Evolutionary conservation across 53 echinoderm and acorn worm genomes (phyloP).

Genomic region (Crossaster papposus): DNA sequence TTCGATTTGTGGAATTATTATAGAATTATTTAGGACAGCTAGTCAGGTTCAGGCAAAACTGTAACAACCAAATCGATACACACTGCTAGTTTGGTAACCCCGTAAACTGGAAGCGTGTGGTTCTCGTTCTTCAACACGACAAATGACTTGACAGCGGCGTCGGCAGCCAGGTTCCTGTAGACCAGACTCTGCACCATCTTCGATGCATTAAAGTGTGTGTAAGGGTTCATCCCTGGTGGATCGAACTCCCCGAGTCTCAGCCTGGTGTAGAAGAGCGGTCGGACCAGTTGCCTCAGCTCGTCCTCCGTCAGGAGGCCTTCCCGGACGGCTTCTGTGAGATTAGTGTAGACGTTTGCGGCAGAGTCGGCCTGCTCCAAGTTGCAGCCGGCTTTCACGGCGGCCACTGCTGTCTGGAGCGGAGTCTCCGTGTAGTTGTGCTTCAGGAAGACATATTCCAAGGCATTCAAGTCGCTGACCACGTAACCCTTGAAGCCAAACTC

Average conservation of each 20-base stretch:
- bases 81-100: neutral
- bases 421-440: constrained; percentile 76
- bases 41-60: no score
- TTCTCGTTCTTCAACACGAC: constrained; percentile 86
- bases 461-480: constrained; percentile 82
- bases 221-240: constrained; percentile 79
- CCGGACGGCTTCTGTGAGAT: constrained; percentile 66
- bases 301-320: constrained; percentile 56
- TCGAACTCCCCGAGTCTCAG: constrained; percentile 92
- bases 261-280: constrained; percentile 89
- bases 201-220: constrained; percentile 52
- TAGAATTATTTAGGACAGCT: no score
- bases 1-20: no score
- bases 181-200: constrained; percentile 58
- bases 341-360: constrained; percentile 55
- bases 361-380: constrained; percentile 72
- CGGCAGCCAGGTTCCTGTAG: constrained; percentile 69
- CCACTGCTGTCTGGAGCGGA: constrained; percentile 69
- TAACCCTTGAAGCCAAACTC: constrained; percentile 94
- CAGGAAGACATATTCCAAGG: constrained; percentile 65
- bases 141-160: constrained; percentile 78
- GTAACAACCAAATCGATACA: neutral
- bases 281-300: constrained; percentile 44
- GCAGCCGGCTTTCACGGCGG: constrained; percentile 73
- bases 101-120: constrained; percentile 57